Evolutionary conservation across 2,797 vertebrate species (phyloP).

Genomic region (Holocentrus rufus): DNA sequence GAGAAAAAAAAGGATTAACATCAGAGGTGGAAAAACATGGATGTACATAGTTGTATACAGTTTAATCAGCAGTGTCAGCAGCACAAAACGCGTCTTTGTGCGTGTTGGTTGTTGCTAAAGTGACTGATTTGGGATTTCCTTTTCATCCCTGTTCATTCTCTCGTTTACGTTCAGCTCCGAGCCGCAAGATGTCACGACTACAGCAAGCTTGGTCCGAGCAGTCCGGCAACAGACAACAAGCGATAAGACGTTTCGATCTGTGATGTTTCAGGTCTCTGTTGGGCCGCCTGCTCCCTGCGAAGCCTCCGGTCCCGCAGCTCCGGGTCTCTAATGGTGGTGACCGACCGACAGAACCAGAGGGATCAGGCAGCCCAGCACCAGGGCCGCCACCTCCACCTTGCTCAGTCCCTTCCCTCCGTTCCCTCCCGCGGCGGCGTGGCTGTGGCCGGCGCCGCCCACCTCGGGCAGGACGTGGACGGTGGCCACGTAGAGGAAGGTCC

Average conservation of each 20-base stretch:
- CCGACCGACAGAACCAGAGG: slow-evolving; percentile 94
- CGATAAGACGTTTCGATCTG: slow-evolving; percentile 63
- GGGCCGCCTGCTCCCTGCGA: slow-evolving; percentile 11
- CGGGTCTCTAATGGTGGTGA: slow-evolving; percentile 91
- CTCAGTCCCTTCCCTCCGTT: slow-evolving; percentile 91
- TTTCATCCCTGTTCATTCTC: slow-evolving; percentile 5
- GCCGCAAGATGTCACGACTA: slow-evolving; percentile 28
- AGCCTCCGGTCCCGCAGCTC: slow-evolving; percentile 4
- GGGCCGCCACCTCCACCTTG: slow-evolving; percentile 91
- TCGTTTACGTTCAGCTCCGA: slow-evolving; percentile 25
- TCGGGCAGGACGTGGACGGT: slow-evolving; percentile 98
- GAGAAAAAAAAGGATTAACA: slow-evolving; percentile 14
- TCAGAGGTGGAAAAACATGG: slow-evolving; percentile 28
- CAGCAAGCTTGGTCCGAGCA: slow-evolving; percentile 32
- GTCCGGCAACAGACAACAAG: slow-evolving; percentile 42
- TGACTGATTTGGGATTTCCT: slow-evolving; percentile 23
- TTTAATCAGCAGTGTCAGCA: slow-evolving; percentile 34
- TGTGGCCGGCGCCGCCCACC: slow-evolving; percentile 93
- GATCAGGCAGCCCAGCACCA: slow-evolving; percentile 96
- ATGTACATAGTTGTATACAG: slow-evolving; percentile 38
- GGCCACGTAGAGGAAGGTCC: slow-evolving; percentile 98
- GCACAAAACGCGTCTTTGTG: slow-evolving; percentile 18
- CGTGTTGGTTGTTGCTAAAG: slow-evolving; percentile 14
- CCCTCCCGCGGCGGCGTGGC: slow-evolving; percentile 85
- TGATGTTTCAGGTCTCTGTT: slow-evolving; percentile 35